These are phyloP conservation scores for Calyptomena viridis DNA, from an alignment of 2,113 vertebrate genomes.

Conservation along the genomic window DNA sequence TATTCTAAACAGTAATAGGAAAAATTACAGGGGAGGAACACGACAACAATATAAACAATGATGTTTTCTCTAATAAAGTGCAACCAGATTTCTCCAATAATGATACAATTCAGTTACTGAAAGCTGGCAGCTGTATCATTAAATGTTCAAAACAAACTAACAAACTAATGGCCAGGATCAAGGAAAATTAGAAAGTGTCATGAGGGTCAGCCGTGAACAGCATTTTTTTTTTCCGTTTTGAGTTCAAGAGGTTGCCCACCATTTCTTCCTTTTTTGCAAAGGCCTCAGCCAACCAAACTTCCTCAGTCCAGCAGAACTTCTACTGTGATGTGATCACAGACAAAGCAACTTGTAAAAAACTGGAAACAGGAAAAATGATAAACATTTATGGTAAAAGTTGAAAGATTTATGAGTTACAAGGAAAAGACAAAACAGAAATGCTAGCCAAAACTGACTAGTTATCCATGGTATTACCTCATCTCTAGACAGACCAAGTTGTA, in stretches of 20 bases:
- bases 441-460: slow-evolving; percentile 41
- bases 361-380: slow-evolving; percentile 91
- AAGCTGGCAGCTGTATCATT: slow-evolving; percentile 63
- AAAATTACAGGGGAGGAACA: slow-evolving; percentile 61
- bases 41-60: slow-evolving; percentile 55
- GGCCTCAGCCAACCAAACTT: slow-evolving; percentile 84
- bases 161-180: slow-evolving; percentile 59
- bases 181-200: slow-evolving; percentile 69
- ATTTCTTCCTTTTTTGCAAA: slow-evolving; percentile 87
- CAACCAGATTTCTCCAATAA: slow-evolving; percentile 66
- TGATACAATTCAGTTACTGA: slow-evolving; percentile 45
- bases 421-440: slow-evolving; percentile 69
- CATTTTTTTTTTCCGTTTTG: slow-evolving; percentile 57
- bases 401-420: slow-evolving; percentile 85
- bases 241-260: slow-evolving; percentile 91
- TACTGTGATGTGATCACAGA: slow-evolving; percentile 79
- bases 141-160: slow-evolving; percentile 61
- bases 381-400: slow-evolving; percentile 79
- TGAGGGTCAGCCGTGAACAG: slow-evolving; percentile 53
- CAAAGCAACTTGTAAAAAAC: slow-evolving; percentile 84
- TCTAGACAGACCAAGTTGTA: neutral
- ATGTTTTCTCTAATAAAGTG: slow-evolving; percentile 62
- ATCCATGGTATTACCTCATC: neutral
- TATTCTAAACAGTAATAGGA: slow-evolving; percentile 63
- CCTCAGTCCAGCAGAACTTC: slow-evolving; percentile 87